phyloP scores from a whole-genome alignment of 2,888 invertebrate species.

The Plagodis pulveraria region DNA sequence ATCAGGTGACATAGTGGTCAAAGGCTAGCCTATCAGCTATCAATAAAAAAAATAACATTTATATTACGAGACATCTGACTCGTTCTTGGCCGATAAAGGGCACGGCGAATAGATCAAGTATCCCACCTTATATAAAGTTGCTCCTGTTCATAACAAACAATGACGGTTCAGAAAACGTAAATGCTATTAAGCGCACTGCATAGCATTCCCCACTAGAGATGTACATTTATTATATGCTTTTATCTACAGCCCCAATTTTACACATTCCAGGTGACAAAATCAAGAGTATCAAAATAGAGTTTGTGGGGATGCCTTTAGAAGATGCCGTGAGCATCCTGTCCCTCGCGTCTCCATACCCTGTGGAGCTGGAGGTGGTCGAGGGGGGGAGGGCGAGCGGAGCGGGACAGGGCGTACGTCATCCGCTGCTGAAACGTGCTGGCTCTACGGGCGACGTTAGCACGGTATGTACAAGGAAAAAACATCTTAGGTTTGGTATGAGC shows the following conservation, averaged over 20 bases:
- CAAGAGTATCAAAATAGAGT: constrained; percentile 93
- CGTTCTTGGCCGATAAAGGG: too few relatives aligned
- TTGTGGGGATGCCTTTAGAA: constrained; percentile 94
- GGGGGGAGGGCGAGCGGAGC: constrained; percentile 68
- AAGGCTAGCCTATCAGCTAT: too few relatives aligned
- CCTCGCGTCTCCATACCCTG: constrained; percentile 96
- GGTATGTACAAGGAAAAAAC: constrained; percentile 59
- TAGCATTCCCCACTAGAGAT: too few relatives aligned
- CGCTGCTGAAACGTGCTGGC: constrained; percentile 90
- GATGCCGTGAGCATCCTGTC: constrained; percentile 95
- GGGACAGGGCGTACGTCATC: constrained; percentile 88
- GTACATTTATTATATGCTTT: too few relatives aligned
- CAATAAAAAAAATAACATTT: too few relatives aligned
- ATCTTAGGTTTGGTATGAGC: background rate
- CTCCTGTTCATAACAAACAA: too few relatives aligned
- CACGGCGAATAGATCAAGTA: too few relatives aligned
- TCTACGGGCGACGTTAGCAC: constrained; percentile 91
- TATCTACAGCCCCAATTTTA: background rate
- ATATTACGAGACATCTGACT: too few relatives aligned
- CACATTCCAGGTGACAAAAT: constrained; percentile 92
- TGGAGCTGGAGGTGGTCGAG: constrained; percentile 89
- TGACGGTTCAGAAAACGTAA: too few relatives aligned
- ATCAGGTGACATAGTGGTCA: too few relatives aligned
- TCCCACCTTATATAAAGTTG: too few relatives aligned
- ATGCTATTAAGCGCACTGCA: too few relatives aligned